Evolutionary conservation across 2,888 invertebrate genomes (phyloP), one percentile per base, ranked within the genome.

Genomic region (Nomada fucata): DNA sequence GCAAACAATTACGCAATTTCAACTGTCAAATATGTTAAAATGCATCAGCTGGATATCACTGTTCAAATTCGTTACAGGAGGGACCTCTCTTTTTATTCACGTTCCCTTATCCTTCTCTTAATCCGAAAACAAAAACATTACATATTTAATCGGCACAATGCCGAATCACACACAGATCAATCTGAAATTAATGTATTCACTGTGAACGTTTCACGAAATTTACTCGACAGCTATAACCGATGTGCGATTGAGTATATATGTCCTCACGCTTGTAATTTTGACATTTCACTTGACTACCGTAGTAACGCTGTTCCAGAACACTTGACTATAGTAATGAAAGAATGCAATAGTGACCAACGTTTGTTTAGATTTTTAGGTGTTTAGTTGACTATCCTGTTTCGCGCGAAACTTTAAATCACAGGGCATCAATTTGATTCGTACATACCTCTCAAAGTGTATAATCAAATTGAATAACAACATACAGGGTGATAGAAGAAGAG

Each of bases 1-100:
- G 3, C 29, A 57, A 36, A 59, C 64, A 88, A 85, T 86, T 82
- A 79, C 84, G 86, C 86, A 84, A 86, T 85, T 86, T 84, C 80
- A 89, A 84, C 89, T 91, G 88, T 87, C 89, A 90, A 88, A 90
- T 82, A 79, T 86, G 89, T 90, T 84, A 87, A 84, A 71, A 84
- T 71, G 71, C 78, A 90, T 91, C 90, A 91, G 87, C 89, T 90
- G 89, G 71, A 60, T 68, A 77, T 83, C 76, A 70, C 69, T 57
- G 47, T 61, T 61, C 64, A 75, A 75, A 69, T 73, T 82, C 29
- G 65, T 55, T 77, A 29, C 26, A 42, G 18, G 20, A 29, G 23
- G 60, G 57, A 53, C n/a, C 50, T 11, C 20, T 23, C 36, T 15
- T 69, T 53, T 60, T 63, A 64, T 55, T 69, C 69, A 70, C 50